These are phyloP conservation scores for Tragulus kanchil DNA, from an alignment of 2,113 vertebrate species.

Conservation along the genomic window DNA sequence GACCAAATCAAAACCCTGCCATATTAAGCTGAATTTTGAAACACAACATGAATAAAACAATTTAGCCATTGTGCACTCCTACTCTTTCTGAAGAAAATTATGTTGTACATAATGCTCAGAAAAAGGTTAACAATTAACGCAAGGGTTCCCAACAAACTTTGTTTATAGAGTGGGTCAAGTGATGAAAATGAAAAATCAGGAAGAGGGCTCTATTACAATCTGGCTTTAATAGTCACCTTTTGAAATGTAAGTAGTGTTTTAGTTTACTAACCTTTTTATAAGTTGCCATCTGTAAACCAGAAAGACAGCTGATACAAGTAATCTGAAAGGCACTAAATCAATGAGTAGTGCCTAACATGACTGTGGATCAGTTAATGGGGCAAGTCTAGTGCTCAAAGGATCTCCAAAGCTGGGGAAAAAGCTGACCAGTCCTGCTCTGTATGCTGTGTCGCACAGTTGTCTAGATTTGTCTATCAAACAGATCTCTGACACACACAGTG, in stretches of 20 bases:
- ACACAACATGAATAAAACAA: slow-evolving; percentile 47
- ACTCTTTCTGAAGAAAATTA: slow-evolving; percentile 29
- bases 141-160: not conserved
- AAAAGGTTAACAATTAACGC: not conserved
- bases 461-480: not conserved
- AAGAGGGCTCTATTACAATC: too few relatives aligned
- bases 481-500: not conserved
- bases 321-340: slow-evolving; percentile 3
- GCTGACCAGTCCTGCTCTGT: not conserved
- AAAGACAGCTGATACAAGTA: not conserved
- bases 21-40: not conserved
- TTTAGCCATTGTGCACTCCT: not conserved
- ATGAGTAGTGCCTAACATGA: not conserved
- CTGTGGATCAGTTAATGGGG: not conserved
- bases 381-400: not conserved
- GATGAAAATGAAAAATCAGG: not conserved
- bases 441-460: not conserved
- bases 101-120: not conserved
- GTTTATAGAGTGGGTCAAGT: not conserved
- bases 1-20: not conserved
- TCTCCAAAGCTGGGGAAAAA: not conserved
- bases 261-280: not conserved
- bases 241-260: not conserved
- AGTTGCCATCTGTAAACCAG: not conserved
- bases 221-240: not conserved